Evolutionary conservation across 2,888 invertebrate genomes (phyloP).

Genomic region (Drosophila mimica): DNA sequence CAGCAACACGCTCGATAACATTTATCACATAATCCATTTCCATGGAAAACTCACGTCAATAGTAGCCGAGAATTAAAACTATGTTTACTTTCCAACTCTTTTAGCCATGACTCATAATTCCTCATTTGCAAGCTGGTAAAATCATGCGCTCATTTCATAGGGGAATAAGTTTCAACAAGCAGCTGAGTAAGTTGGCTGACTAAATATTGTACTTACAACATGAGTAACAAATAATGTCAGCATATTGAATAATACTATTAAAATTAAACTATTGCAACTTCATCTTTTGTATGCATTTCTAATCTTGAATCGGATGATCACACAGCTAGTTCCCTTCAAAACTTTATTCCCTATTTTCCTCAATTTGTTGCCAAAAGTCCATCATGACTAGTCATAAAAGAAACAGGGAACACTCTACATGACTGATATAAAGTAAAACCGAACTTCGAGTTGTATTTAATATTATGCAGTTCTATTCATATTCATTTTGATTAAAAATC

Average conservation of each 20-base stretch:
- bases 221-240: not conserved
- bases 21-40: conserved; percentile 19
- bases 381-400: not conserved
- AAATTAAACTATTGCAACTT: not conserved
- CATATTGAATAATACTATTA: not conserved
- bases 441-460: not conserved
- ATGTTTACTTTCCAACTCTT: not conserved
- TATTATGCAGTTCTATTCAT: not conserved
- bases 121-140: not conserved
- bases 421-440: not conserved
- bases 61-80: not conserved
- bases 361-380: not conserved
- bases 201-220: not conserved
- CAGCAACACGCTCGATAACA: conserved; percentile 34
- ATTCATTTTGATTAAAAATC: not conserved
- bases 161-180: not conserved
- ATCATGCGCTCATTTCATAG: not conserved
- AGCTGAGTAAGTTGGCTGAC: not conserved
- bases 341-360: too few relatives aligned
- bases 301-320: not conserved
- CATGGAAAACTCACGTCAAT: not conserved
- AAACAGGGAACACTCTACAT: not conserved
- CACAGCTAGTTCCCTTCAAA: too few relatives aligned
- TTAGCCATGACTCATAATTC: not conserved
- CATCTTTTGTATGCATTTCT: not conserved